Percentiles rank a stretch among this genome's conserved stretches.
phyloP scores from a whole-genome alignment of 2,113 vertebrate species.

The Zosterops borbonicus region DNA sequence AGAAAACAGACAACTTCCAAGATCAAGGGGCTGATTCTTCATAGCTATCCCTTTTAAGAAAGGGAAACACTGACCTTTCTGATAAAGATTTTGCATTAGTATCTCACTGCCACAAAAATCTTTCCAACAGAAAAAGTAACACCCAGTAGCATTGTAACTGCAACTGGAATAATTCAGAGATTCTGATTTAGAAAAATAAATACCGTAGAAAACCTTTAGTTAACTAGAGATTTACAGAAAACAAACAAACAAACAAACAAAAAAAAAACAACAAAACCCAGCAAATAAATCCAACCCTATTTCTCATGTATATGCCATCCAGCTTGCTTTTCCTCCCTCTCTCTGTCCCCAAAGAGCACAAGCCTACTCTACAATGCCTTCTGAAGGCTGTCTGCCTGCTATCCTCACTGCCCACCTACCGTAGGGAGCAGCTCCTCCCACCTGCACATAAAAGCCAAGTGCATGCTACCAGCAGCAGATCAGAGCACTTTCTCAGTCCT shows the following conservation, averaged over 20 bases:
- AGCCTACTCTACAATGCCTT: constrained; percentile 54
- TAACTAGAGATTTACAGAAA: neutral
- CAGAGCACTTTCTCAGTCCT: constrained; percentile 78
- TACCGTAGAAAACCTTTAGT: neutral
- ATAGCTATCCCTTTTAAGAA: neutral
- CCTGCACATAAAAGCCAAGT: constrained; percentile 94
- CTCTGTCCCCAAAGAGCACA: constrained; percentile 60
- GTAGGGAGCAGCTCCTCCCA: constrained; percentile 85
- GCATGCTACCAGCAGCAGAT: constrained; percentile 80
- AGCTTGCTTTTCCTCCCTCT: neutral
- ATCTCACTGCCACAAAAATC: neutral
- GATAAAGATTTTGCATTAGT: neutral
- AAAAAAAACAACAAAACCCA: neutral
- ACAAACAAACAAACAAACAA: neutral
- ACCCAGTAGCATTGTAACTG: neutral
- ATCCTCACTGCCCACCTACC: constrained; percentile 81
- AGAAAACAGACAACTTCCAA: neutral
- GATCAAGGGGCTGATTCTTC: neutral
- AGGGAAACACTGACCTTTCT: neutral
- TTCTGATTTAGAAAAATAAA: neutral
- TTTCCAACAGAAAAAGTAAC: neutral
- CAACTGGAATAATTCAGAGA: neutral
- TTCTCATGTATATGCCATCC: neutral
- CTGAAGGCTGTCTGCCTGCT: constrained; percentile 63
- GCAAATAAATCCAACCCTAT: neutral